Conservation (phyloP, 1,140 invertebrate genomes). For the Calycopis cecrops region DNA sequence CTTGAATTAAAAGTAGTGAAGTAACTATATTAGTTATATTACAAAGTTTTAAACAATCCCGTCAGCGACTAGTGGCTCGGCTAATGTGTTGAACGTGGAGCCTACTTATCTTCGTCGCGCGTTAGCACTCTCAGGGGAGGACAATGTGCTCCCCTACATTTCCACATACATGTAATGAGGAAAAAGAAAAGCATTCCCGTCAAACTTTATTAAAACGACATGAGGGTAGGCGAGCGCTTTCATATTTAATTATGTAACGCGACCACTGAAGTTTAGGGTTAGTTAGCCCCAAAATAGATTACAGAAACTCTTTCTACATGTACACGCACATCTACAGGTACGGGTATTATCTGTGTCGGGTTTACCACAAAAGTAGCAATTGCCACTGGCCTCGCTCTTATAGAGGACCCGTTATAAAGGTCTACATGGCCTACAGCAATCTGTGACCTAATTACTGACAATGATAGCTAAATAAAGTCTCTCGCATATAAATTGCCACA, state of each 20-base stretch:
- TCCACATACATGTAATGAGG: constrained; percentile 38
- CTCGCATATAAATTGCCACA: too few relatives aligned
- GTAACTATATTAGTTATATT: constrained; percentile 9
- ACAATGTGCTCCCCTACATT: constrained; percentile 34
- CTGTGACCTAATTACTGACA: too few relatives aligned
- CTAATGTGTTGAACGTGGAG: constrained; percentile 55
- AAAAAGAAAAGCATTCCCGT: constrained; percentile 27
- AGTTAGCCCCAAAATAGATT: constrained; percentile 1
- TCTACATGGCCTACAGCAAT: too few relatives aligned
- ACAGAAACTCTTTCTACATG: background rate
- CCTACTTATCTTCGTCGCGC: constrained; percentile 45
- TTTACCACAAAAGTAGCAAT: too few relatives aligned
- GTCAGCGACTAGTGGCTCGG: constrained; percentile 27
- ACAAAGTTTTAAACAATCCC: constrained; percentile 13
- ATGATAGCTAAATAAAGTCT: too few relatives aligned
- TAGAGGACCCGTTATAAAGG: too few relatives aligned
- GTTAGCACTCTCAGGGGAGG: constrained; percentile 50
- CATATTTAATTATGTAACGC: constrained; percentile 21
- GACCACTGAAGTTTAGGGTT: background rate
- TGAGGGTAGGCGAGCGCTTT: constrained; percentile 19
- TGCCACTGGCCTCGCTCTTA: too few relatives aligned
- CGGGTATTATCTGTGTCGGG: too few relatives aligned
- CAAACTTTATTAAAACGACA: constrained; percentile 30
- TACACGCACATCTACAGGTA: too few relatives aligned
- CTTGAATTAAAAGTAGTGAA: constrained; percentile 3